phyloP scores from a whole-genome alignment of 1,140 invertebrate genomes.

The Centruroides vittatus region DNA sequence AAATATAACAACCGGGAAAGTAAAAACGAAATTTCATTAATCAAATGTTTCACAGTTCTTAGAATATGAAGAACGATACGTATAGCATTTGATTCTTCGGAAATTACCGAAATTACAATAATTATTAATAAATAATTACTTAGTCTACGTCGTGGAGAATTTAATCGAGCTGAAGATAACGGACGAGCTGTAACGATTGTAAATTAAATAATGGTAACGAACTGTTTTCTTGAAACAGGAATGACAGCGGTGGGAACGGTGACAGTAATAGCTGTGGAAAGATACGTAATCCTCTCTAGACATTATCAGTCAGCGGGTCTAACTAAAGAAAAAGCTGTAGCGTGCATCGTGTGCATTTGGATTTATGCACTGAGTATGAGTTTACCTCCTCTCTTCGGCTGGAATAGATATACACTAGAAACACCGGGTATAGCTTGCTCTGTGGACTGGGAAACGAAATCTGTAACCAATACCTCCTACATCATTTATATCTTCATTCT shows the following conservation, averaged over 20 bases:
- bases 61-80: no score
- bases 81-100: no score
- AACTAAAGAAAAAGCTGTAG: slow-evolving; percentile 20
- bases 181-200: no score
- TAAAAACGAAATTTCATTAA: no score
- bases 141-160: no score
- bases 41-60: no score
- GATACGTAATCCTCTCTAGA: slow-evolving; percentile 34
- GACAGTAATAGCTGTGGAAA: slow-evolving; percentile 36
- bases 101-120: no score
- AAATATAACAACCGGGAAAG: no score
- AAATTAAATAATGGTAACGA: no score
- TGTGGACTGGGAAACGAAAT: slow-evolving; percentile 38
- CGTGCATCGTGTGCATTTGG: slow-evolving; percentile 36
- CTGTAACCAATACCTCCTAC: slow-evolving; percentile 29
- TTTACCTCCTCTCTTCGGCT: slow-evolving; percentile 38
- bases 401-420: slow-evolving; percentile 37
- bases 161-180: no score
- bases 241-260: slow-evolving; percentile 33
- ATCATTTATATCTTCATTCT: slow-evolving; percentile 35
- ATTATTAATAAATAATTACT: no score
- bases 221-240: background rate
- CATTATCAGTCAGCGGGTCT: slow-evolving; percentile 29
- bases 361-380: slow-evolving; percentile 33
- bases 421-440: slow-evolving; percentile 40